phyloP scores from a whole-genome alignment of 2,113 vertebrate genomes.

The Amia ocellicauda region DNA sequence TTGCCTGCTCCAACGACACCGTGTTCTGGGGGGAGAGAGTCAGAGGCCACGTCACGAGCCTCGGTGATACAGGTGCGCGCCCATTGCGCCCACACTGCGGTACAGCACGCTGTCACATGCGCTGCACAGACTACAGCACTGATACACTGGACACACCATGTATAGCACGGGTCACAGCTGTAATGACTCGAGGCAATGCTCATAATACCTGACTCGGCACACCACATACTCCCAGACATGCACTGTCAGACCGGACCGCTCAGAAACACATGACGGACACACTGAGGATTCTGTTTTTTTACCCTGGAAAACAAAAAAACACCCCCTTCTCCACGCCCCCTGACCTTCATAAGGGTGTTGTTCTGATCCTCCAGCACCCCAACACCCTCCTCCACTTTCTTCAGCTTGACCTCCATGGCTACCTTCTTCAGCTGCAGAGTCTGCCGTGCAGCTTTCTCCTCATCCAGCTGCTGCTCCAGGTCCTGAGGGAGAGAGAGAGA shows the following conservation, averaged over 20 bases:
- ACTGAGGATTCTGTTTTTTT: neutral
- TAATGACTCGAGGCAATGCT: too few species aligned
- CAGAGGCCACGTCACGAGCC: neutral
- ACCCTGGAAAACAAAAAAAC: neutral
- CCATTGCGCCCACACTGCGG: too few species aligned
- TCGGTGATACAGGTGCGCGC: too few species aligned
- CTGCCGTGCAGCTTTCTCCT: slow-evolving; percentile 91
- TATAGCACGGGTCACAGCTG: too few species aligned
- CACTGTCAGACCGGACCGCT: neutral
- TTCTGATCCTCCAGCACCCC: slow-evolving; percentile 93
- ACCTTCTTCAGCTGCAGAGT: slow-evolving; percentile 96
- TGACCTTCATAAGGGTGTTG: slow-evolving; percentile 85
- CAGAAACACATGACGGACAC: neutral
- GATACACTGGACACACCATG: too few species aligned
- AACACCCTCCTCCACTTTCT: slow-evolving; percentile 91
- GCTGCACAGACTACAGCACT: neutral
- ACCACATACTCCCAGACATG: neutral
- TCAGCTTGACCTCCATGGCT: slow-evolving; percentile 87
- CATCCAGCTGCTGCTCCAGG: slow-evolving; percentile 93
- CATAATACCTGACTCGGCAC: too few species aligned
- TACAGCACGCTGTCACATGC: too few species aligned
- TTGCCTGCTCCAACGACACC: slow-evolving; percentile 89
- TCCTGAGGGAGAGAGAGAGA: slow-evolving; percentile 65
- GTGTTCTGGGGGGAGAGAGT: slow-evolving; percentile 79
- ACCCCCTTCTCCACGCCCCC: too few species aligned